These are phyloP conservation scores for Paracyclopina nana DNA, from an alignment of 1,140 invertebrate genomes.

Conservation along the genomic window DNA sequence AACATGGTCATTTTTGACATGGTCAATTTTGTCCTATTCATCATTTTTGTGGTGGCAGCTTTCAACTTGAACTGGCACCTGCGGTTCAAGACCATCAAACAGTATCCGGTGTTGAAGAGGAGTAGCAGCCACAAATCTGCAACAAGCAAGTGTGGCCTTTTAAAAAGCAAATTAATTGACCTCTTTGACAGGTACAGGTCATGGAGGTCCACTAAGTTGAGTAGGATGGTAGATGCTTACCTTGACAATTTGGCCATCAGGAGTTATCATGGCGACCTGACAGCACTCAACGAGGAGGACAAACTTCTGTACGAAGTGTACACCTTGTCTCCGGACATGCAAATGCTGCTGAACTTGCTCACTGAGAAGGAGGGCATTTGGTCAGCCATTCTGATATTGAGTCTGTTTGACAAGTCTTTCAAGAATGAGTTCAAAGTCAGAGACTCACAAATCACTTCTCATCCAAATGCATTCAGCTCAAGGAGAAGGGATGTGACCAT, in stretches of 20 bases:
- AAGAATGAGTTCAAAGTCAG: neutral
- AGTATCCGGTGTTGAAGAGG: no score
- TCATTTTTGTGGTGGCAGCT: neutral
- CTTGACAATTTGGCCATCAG: no score
- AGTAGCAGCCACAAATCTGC: no score
- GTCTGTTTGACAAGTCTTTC: neutral
- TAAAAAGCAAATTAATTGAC: neutral
- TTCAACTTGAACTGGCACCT: neutral
- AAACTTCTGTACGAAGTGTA: neutral
- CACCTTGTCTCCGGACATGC: neutral
- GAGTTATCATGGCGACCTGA: no score
- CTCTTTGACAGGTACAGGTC: neutral
- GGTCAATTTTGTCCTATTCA: neutral
- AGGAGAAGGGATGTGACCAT: neutral
- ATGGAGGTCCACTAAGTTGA: no score
- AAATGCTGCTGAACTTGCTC: neutral
- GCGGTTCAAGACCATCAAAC: neutral
- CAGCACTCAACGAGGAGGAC: neutral
- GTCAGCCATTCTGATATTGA: neutral
- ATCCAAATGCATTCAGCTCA: neutral
- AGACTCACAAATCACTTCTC: neutral
- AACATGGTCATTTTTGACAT: conserved; percentile 2
- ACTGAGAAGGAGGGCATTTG: neutral
- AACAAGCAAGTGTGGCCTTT: no score
- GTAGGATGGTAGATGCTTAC: no score